phyloP scores from a whole-genome alignment of 1,140 invertebrate genomes.

The Heterodera schachtii region DNA sequence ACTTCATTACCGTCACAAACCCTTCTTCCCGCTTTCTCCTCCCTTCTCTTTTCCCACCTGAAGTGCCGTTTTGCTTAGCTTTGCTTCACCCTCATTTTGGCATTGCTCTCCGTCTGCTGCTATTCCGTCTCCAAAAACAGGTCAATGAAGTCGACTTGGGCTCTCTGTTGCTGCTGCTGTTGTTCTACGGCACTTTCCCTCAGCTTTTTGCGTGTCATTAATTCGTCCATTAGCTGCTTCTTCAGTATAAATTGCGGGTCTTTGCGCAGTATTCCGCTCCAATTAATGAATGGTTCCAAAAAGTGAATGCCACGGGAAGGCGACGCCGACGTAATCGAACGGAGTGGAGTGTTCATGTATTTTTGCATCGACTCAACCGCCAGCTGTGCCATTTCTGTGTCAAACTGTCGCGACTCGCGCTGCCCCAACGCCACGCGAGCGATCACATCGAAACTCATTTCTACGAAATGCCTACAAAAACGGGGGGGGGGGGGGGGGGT shows the following conservation, averaged over 20 bases:
- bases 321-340: constrained; percentile 18
- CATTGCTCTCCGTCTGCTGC: not conserved
- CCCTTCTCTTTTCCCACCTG: not conserved
- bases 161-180: not conserved
- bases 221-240: not conserved
- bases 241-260: not conserved
- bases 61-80: not conserved
- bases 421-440: constrained; percentile 55
- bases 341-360: constrained; percentile 15
- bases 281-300: not conserved
- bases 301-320: constrained; percentile 14
- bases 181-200: not conserved
- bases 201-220: not conserved
- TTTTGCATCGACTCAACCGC: not conserved
- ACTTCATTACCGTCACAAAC: too few relatives aligned
- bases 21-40: too few relatives aligned
- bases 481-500: too few relatives aligned
- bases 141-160: constrained; percentile 54
- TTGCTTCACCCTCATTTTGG: not conserved
- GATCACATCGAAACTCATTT: constrained; percentile 59
- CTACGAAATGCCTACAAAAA: constrained; percentile 46
- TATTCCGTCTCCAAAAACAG: constrained; percentile 39
- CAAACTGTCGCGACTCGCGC: constrained; percentile 47
- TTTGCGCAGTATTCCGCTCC: constrained; percentile 5
- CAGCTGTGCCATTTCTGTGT: constrained; percentile 3